Evolutionary conservation across 2,797 vertebrate genomes (phyloP), one percentile per base, ranked within the genome.

Genomic region (Molossus molossus): DNA sequence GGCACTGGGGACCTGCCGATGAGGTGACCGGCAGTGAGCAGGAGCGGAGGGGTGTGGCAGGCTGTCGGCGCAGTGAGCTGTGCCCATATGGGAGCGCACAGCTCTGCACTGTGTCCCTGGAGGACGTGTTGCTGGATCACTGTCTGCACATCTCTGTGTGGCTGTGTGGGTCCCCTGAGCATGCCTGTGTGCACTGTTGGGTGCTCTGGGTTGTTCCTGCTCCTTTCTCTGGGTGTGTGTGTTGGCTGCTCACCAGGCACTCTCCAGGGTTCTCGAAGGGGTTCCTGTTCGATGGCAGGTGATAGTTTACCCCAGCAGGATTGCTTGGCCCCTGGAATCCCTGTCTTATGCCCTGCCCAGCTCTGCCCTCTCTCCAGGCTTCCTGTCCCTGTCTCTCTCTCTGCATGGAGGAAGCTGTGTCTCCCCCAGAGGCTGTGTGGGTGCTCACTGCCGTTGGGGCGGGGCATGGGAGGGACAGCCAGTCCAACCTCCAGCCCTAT

Each of bases 251-350:
- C 15, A 1, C 64, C 21, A 9, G 81, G 64, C 0, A 1, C 89
- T 87, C 64, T 90, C 53, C 88, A 82, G 48, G 70, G 85, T 94
- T 20, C 90, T 94, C 1, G 15, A 10, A 70, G 67, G n/a, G 37
- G 64, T 73, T 67, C 40, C 40, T 33, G 77, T 65, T 77, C 4
- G 5, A 1, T 82, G 73, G 64, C 81, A 72, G 69, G 48, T 76
- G 57, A n/a, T 60, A 25, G 65, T 90, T 94, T 20, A 87, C 27
- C 73, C 86, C 33, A 27, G 87, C 40, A 62, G 73, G 73, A 69
- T 65, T 75, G 77, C 70, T 62, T 87, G 81, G 55, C 9, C 15
- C 83, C 40, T 17, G 53, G 57, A 13, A 21, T 29, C 64, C 33
- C 8, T 9, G 8, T 60, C 72, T 65, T 83, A 53, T 75, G 79